These are phyloP conservation scores for Myotis myotis DNA, from an alignment of 2,797 vertebrate genomes.

Conservation along the genomic window DNA sequence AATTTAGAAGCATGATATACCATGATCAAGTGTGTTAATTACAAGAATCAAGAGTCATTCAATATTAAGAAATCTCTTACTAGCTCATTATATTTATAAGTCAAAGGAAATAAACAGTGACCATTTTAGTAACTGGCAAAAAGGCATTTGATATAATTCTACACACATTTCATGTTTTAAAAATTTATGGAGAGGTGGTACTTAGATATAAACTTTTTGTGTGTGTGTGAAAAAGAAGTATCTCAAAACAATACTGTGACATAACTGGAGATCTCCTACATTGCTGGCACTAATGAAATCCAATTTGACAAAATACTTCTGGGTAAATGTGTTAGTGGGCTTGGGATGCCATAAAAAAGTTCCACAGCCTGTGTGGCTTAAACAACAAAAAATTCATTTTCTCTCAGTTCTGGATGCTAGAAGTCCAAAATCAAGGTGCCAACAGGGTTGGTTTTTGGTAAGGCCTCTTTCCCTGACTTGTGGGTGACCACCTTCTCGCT, in stretches of 20 bases:
- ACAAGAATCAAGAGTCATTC: neutral
- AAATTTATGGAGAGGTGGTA: neutral
- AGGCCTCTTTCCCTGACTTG: neutral
- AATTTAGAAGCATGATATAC: neutral
- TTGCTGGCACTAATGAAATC: neutral
- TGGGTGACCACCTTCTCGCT: neutral
- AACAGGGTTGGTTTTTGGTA: neutral
- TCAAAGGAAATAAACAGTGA: neutral
- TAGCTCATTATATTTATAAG: neutral
- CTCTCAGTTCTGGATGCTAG: neutral
- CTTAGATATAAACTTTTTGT: neutral
- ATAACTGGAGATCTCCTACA: neutral
- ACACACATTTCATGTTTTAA: neutral
- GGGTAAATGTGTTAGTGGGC: neutral
- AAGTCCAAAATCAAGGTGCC: neutral
- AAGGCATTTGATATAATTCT: neutral
- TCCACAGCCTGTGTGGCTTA: neutral
- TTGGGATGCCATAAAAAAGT: neutral
- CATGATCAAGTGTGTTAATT: neutral
- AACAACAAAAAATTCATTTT: slow-evolving; percentile 8
- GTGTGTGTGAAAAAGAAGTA: neutral
- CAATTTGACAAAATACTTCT: neutral
- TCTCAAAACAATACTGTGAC: neutral
- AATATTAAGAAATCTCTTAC: neutral
- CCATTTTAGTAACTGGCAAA: slow-evolving; percentile 18